Base-by-base conservation (phyloP, 1,140 invertebrate genomes). In the Danaus plexippus region DNA sequence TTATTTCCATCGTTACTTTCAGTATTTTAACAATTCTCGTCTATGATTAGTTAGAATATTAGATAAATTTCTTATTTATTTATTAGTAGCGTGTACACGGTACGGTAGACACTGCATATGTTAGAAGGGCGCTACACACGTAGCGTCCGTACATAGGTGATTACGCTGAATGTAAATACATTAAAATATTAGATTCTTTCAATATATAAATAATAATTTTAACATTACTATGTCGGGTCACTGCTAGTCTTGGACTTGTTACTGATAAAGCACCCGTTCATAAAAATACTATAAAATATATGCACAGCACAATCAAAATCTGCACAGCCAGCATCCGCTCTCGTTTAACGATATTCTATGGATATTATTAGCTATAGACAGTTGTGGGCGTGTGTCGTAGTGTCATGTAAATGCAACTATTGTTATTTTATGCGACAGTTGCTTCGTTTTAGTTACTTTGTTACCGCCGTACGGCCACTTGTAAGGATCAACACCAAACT, bases 11-110 rank as follows among this genome's bases (percentile, higher is more conserved):
- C 63, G 50, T 77, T 75, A 77, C 73, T 72, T 67, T 82, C 81
- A 84, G 80, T 85, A 86, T 86, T 84, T 78, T 73, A 66, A 73
- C 71, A 73, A 77, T 75, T 74, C 72, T 80, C 75, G 22, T 71
- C 75, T 69, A 71, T 57, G 52, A 66, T 76, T 82, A 83, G 71
- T 62, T 80, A 82, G 71, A 64, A 49, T 79, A 75, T 82, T 86
- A 85, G 74, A 76, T 80, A 77, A 78, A 77, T 74, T 32, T 73
- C 63, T 80, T 71, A 82, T 81, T 86, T 81, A 84, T 84, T 84
- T 84, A 80, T 85, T 82, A 44, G 70, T 79, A 81, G 75, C 57
- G 55, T 80, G 41, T 72, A 75, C 60, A 69, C 73, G 64, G 61
- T 66, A 71, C 22, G 57, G 61, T 71, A 67, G 66, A n/a, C 59